phyloP scores from a whole-genome alignment of 53 echinoderm and acorn worm genomes.

The Mesocentrotus franciscanus region DNA sequence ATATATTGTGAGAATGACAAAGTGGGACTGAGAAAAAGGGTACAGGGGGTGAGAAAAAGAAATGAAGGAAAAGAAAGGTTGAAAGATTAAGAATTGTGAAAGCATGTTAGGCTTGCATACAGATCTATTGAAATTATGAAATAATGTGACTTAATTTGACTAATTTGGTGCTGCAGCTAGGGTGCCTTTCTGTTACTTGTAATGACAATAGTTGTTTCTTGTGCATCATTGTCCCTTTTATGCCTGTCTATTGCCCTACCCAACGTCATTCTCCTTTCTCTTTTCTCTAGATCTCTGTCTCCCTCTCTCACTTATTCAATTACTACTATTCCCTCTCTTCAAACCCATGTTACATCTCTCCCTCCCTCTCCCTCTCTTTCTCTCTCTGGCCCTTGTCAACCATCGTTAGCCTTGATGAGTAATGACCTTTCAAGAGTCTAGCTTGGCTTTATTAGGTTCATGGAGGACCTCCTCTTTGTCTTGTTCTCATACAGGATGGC shows the following conservation, averaged over 20 bases:
- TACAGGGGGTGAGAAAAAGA: neutral
- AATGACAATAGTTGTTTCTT: neutral
- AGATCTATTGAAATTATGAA: neutral
- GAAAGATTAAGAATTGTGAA: neutral
- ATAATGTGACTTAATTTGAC: neutral
- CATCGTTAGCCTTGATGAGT: constrained; percentile 41
- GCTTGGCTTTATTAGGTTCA: constrained; percentile 28
- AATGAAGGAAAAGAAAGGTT: neutral
- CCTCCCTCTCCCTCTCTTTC: neutral
- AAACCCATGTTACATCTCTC: neutral
- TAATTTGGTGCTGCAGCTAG: no score
- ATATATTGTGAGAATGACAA: neutral
- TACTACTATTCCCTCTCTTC: neutral
- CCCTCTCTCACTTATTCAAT: neutral
- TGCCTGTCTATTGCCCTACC: neutral
- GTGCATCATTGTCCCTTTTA: neutral
- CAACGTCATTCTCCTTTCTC: neutral
- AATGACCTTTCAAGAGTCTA: constrained; percentile 54
- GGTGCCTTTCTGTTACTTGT: no score
- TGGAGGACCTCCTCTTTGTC: constrained; percentile 9
- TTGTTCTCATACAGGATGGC: neutral
- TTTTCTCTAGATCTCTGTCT: neutral
- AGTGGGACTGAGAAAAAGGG: neutral
- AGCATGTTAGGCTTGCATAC: neutral
- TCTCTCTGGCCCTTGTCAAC: constrained; percentile 27